Conservation (phyloP, 1,140 invertebrate genomes). For the Camponotus pennsylvanicus region DNA sequence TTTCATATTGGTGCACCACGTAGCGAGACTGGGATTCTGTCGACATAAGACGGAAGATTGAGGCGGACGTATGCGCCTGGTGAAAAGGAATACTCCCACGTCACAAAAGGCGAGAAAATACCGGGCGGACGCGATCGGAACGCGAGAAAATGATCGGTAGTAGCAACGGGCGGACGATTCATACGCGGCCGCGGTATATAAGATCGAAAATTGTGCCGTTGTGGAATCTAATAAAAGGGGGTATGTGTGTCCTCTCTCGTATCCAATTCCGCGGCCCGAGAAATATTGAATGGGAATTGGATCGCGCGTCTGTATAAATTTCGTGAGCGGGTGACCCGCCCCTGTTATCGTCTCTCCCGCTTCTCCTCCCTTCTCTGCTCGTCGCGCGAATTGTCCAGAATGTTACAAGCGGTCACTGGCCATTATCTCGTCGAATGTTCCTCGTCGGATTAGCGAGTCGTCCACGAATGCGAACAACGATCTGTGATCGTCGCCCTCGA, state of each 20-base stretch:
- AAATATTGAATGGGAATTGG: slow-evolving; percentile 62
- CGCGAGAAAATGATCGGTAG: slow-evolving; percentile 17
- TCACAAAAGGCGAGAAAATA: slow-evolving; percentile 26
- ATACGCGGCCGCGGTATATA: not conserved
- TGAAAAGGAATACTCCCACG: slow-evolving; percentile 19
- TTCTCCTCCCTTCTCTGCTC: not conserved
- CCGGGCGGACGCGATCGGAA: slow-evolving; percentile 14
- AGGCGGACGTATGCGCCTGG: not conserved
- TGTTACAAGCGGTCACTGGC: slow-evolving; percentile 54
- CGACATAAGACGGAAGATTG: slow-evolving; percentile 41
- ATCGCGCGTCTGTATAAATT: slow-evolving; percentile 60
- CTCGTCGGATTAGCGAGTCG: slow-evolving; percentile 59
- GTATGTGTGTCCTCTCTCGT: slow-evolving; percentile 54
- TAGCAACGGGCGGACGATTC: slow-evolving; percentile 19
- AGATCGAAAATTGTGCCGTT: slow-evolving; percentile 53
- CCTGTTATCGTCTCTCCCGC: slow-evolving; percentile 25
- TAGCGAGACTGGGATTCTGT: slow-evolving; percentile 91
- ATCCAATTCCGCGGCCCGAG: slow-evolving; percentile 57
- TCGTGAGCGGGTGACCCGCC: slow-evolving; percentile 1
- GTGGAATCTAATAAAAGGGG: slow-evolving; percentile 51
- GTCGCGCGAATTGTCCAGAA: slow-evolving; percentile 34
- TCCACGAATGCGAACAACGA: slow-evolving; percentile 19
- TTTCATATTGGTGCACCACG: slow-evolving; percentile 89
- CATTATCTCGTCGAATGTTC: slow-evolving; percentile 55
- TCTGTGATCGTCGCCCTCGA: slow-evolving; percentile 9